Base-by-base conservation (phyloP, 2,888 invertebrate genomes). In the Liopterus haemorrhoidalis region DNA sequence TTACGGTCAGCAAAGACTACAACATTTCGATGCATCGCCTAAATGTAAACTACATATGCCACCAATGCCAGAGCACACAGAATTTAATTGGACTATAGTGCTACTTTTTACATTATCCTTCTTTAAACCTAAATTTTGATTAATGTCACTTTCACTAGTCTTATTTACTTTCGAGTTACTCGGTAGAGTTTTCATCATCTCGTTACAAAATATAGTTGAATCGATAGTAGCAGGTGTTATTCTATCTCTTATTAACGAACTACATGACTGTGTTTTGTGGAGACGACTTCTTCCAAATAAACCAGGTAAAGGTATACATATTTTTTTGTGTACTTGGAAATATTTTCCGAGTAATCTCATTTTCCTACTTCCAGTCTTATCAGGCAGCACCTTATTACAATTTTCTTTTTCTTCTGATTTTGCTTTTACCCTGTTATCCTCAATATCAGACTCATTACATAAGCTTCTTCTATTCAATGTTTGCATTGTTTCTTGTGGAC, bases 291-390 rank as follows among this genome's bases (percentile, higher is more conserved):
- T 70, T 31, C 70, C 70, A 53, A 77, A 72, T 27, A 76, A 59
- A 12, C 74, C 73, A 1, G 78, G 75, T 46, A 79, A 55, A 2
- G 79, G 79, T 47, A 78, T 71, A 60, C 76, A 79, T n/a, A 79
- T 62, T 62, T 78, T 78, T 59, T 75, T 76, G 57, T 79, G 78
- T 41, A 82, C 77, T 49, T 81, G 81, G 61, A 82, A 79, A 57
- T 81, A 82, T 48, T 79, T 77, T 32, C 79, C 79, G 30, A 82
- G 68, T 54, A 82, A 67, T 14, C 74, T 71, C 63, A 76, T 75
- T 61, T 76, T 79, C 65, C 69, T 73, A 58, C 69, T 69, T 31
- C 60, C 54, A 35, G 59, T 52, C 46, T 56, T 54, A 31, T 62
- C 58, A 59, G 60, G 60, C 58, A 64, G 54, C 41, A 62, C 37